Conservation (phyloP, 2,797 vertebrate species). For the Catharus ustulatus region DNA sequence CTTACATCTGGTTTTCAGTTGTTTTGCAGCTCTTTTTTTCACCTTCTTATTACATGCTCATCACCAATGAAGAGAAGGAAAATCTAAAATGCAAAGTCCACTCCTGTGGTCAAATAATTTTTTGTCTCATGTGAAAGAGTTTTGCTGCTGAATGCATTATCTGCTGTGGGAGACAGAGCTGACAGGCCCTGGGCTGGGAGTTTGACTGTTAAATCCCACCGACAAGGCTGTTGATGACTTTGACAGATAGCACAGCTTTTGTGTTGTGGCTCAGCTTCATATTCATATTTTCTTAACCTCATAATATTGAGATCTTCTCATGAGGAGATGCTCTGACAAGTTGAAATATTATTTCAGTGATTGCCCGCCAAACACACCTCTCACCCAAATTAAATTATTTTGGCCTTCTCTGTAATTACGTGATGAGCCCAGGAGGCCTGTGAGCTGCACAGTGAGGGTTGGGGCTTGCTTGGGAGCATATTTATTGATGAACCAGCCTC, state of each 20-base stretch:
- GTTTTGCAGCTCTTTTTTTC: neutral
- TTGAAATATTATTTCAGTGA: slow-evolving; percentile 27
- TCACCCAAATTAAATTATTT: neutral
- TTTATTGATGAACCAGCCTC: neutral
- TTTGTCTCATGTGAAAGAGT: neutral
- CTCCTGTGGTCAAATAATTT: slow-evolving; percentile 9
- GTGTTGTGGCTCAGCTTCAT: slow-evolving; percentile 30
- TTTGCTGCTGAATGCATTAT: slow-evolving; percentile 23
- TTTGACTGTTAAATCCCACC: slow-evolving; percentile 12
- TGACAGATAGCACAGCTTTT: slow-evolving; percentile 59
- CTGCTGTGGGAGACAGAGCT: slow-evolving; percentile 7
- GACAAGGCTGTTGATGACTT: slow-evolving; percentile 59
- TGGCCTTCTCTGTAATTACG: neutral
- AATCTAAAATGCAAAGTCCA: slow-evolving; percentile 23
- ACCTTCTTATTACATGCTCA: neutral
- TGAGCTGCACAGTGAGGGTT: neutral
- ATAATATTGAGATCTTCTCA: slow-evolving; percentile 12
- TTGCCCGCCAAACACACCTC: neutral
- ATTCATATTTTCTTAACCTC: slow-evolving; percentile 33
- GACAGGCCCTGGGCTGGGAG: slow-evolving; percentile 45
- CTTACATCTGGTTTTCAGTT: neutral
- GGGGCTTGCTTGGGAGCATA: neutral
- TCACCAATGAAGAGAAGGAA: neutral
- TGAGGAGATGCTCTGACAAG: neutral
- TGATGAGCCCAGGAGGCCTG: fast-evolving